Conservation (phyloP, 2,797 vertebrate species). For the Coregonus suidteri region DNA sequence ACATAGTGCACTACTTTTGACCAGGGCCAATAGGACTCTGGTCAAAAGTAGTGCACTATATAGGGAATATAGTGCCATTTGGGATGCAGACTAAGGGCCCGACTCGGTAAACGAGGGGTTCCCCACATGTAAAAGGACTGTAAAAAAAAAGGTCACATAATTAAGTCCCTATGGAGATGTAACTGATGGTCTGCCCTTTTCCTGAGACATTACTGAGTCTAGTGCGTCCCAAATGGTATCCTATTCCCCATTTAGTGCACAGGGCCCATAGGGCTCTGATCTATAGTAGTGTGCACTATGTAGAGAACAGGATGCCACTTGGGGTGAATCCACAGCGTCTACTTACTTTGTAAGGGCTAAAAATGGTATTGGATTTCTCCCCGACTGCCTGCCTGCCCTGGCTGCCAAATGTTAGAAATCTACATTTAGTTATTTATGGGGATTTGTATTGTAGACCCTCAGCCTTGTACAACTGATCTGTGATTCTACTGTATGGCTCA, state of each 20-base stretch:
- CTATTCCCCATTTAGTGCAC: background rate
- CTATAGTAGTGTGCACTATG: background rate
- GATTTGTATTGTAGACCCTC: background rate
- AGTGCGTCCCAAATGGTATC: background rate
- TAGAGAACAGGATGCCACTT: background rate
- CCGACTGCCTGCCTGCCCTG: background rate
- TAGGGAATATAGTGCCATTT: background rate
- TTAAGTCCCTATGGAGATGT: slow-evolving; percentile 7
- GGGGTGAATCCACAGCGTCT: background rate
- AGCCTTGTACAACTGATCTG: background rate
- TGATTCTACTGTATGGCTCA: background rate
- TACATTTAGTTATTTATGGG: background rate
- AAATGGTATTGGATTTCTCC: background rate
- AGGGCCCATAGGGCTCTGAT: background rate
- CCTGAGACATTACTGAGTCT: background rate
- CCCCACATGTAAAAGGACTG: slow-evolving; percentile 12
- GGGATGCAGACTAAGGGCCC: background rate
- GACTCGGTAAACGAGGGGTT: background rate
- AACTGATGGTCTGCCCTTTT: slow-evolving; percentile 11
- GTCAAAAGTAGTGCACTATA: no score
- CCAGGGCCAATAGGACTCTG: background rate
- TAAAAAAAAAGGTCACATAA: slow-evolving; percentile 30
- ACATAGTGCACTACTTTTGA: background rate
- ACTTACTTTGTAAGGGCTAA: background rate
- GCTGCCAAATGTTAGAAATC: background rate